Percentiles rank a stretch among this genome's conserved stretches.
phyloP scores from a whole-genome alignment of 1,140 invertebrate genomes.

The Manduca sexta region DNA sequence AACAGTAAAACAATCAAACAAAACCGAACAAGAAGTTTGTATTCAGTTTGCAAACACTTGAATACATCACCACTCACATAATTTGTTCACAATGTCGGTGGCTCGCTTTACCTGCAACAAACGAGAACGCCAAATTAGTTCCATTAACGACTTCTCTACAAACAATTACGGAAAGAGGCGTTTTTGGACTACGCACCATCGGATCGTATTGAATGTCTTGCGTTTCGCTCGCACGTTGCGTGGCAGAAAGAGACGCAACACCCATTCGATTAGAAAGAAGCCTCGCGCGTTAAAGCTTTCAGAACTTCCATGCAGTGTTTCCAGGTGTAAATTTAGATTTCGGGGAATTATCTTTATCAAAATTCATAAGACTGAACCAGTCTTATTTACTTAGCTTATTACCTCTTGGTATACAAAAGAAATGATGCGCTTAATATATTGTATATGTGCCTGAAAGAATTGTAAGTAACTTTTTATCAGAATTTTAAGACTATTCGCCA shows the following conservation, averaged over 20 bases:
- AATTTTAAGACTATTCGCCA: too few relatives aligned
- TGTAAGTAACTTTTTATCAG: too few relatives aligned
- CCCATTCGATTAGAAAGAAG: constrained; percentile 3
- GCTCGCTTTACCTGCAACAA: constrained; percentile 16
- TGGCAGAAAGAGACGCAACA: not conserved
- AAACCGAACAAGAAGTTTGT: too few relatives aligned
- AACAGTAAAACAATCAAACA: too few relatives aligned
- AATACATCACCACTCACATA: not conserved
- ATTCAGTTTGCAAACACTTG: not conserved
- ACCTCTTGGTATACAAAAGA: too few relatives aligned
- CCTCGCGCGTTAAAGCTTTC: constrained; percentile 9
- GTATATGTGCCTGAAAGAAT: too few relatives aligned
- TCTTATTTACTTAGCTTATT: too few relatives aligned
- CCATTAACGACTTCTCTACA: constrained; percentile 3
- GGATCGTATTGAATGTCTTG: not conserved
- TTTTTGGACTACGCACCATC: not conserved
- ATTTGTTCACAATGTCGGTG: not conserved
- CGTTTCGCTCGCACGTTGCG: not conserved
- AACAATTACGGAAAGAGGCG: constrained; percentile 1
- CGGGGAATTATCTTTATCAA: too few relatives aligned
- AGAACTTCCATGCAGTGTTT: constrained; percentile 5
- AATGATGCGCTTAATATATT: too few relatives aligned
- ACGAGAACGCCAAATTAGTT: constrained; percentile 8
- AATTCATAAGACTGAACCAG: too few relatives aligned
- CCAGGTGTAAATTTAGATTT: too few relatives aligned